Percentiles rank a stretch among this genome's conserved stretches.
Conservation (phyloP, 1,140 invertebrate genomes). For the Cepaea nemoralis region DNA sequence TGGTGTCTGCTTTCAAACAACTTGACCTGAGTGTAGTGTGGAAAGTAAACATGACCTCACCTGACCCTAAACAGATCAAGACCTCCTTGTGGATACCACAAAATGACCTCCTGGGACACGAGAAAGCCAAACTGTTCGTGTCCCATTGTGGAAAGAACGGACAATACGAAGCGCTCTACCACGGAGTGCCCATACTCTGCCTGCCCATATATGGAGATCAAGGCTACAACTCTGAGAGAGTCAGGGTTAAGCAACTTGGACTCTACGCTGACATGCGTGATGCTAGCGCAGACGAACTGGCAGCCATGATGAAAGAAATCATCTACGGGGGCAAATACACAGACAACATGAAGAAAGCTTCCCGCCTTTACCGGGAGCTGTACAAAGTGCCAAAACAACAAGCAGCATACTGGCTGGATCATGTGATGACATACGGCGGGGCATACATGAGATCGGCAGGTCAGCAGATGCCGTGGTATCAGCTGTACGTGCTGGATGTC, state of each 20-base stretch:
- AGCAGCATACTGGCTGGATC: slow-evolving; percentile 41
- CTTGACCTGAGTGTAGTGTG: slow-evolving; percentile 31
- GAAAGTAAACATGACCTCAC: slow-evolving; percentile 22
- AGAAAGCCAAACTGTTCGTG: slow-evolving; percentile 51
- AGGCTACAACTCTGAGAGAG: slow-evolving; percentile 41
- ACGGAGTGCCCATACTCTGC: slow-evolving; percentile 72
- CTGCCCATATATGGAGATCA: slow-evolving; percentile 76
- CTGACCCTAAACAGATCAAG: slow-evolving; percentile 21
- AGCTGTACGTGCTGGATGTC: slow-evolving; percentile 56
- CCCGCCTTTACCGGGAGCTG: slow-evolving; percentile 28
- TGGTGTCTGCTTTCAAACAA: slow-evolving; percentile 37
- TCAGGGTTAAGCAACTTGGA: slow-evolving; percentile 42
- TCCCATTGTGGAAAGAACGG: slow-evolving; percentile 60
- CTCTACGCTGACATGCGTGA: slow-evolving; percentile 33
- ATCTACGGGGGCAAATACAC: slow-evolving; percentile 34
- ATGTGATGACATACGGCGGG: slow-evolving; percentile 59
- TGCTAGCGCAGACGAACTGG: slow-evolving; percentile 32
- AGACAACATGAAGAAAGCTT: slow-evolving; percentile 31
- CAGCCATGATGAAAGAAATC: slow-evolving; percentile 28
- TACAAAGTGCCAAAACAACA: slow-evolving; percentile 25
- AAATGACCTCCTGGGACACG: slow-evolving; percentile 44
- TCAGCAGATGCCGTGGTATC: slow-evolving; percentile 52
- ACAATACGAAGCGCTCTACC: slow-evolving; percentile 55
- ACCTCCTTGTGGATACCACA: slow-evolving; percentile 42
- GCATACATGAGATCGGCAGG: slow-evolving; percentile 51